Conservation (phyloP, 2,797 vertebrate genomes). For the Rhincodon typus region DNA sequence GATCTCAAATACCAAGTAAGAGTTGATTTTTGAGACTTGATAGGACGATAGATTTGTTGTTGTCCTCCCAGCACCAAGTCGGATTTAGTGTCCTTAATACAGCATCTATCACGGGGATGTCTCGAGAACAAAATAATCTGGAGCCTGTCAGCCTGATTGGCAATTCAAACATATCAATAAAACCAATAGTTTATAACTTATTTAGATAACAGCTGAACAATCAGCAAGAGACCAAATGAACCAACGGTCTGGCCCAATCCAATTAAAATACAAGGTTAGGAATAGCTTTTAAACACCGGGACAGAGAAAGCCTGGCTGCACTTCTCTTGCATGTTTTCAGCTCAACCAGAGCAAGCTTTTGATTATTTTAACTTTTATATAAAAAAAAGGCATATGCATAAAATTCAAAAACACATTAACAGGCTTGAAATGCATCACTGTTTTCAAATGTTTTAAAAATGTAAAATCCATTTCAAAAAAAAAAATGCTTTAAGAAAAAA, state of each 20-base stretch:
- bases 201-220: not conserved
- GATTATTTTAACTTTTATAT: not conserved
- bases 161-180: not conserved
- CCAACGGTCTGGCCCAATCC: not conserved
- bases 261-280: not conserved
- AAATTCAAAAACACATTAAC: constrained; percentile 10
- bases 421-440: not conserved
- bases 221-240: not conserved
- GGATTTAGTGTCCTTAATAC: not conserved
- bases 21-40: not conserved
- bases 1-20: not conserved
- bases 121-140: not conserved
- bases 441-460: constrained; percentile 14
- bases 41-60: not conserved
- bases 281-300: not conserved
- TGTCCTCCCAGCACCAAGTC: not conserved
- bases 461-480: constrained; percentile 32
- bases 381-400: not conserved
- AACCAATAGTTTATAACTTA: not conserved
- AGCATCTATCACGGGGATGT: not conserved
- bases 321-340: not conserved
- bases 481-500: not conserved
- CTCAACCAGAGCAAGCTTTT: not conserved
- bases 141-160: not conserved
- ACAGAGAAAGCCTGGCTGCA: not conserved